Percentiles rank a stretch among this genome's conserved stretches.
phyloP scores from a whole-genome alignment of 2,797 vertebrate genomes.

The Bryconaethiops microstoma region DNA sequence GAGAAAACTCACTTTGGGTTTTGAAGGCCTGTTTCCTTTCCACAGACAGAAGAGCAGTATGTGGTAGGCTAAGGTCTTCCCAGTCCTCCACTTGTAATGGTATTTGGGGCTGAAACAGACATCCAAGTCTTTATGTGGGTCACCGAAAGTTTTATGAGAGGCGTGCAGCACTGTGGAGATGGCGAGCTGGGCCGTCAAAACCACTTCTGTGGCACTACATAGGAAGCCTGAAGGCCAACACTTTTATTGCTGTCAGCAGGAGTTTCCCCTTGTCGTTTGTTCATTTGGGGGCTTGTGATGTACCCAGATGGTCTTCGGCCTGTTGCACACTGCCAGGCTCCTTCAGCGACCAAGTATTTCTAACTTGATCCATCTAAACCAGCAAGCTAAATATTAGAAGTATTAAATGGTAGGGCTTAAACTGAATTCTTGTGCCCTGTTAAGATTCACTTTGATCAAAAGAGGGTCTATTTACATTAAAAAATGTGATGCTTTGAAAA shows the following conservation, averaged over 20 bases:
- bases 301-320: constrained; percentile 42
- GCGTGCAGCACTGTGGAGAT: constrained; percentile 48
- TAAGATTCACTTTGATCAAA: constrained; percentile 5
- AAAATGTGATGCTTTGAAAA: background rate
- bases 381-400: constrained; percentile 13
- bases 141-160: constrained; percentile 57
- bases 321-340: constrained; percentile 36
- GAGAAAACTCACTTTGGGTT: background rate
- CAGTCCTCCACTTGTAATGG: background rate
- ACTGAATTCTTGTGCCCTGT: background rate
- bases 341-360: constrained; percentile 35
- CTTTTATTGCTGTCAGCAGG: constrained; percentile 65
- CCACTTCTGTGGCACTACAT: constrained; percentile 59
- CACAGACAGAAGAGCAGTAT: background rate
- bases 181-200: constrained; percentile 55
- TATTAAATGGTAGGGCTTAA: background rate
- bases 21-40: background rate
- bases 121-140: constrained; percentile 46
- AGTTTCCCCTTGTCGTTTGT: constrained; percentile 61
- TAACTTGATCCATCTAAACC: constrained; percentile 31
- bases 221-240: constrained; percentile 59
- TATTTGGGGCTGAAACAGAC: constrained; percentile 10
- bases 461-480: constrained; percentile 68
- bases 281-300: constrained; percentile 55
- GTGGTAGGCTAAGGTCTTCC: background rate